Conservation (phyloP, 2,888 invertebrate species). For the Emesis furor region DNA sequence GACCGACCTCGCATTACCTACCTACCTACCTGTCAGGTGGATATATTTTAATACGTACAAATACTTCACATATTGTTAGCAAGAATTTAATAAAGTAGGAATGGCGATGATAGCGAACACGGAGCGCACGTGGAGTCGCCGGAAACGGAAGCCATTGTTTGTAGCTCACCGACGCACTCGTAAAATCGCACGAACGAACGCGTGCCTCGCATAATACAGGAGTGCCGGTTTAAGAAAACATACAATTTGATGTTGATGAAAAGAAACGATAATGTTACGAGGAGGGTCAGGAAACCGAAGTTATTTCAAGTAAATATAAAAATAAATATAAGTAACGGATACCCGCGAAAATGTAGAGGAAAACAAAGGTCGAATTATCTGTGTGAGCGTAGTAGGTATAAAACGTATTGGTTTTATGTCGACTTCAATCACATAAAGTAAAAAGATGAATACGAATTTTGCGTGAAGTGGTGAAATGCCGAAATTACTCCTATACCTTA, state of each 20-base stretch:
- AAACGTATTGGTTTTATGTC: no score
- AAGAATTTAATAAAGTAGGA: background rate
- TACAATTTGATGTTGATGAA: background rate
- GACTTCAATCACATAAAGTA: no score
- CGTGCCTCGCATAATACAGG: conserved; percentile 71
- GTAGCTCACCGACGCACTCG: conserved; percentile 77
- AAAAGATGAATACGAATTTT: no score
- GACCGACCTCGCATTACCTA: no score
- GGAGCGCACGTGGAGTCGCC: conserved; percentile 80
- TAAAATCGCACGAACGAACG: conserved; percentile 79
- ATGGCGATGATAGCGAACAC: conserved; percentile 1
- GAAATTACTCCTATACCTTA: no score
- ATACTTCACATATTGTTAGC: background rate
- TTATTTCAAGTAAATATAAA: no score
- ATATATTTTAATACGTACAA: no score
- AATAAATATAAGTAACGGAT: no score
- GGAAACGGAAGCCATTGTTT: conserved; percentile 87
- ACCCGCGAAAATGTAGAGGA: no score
- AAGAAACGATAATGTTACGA: background rate
- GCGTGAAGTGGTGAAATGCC: no score
- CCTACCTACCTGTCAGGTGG: no score
- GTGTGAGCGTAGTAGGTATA: no score
- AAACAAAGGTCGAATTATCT: background rate
- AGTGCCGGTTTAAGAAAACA: conserved; percentile 62
- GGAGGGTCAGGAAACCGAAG: background rate